Conservation (phyloP, 2,797 vertebrate species). For the Mionectes olivaceus region DNA sequence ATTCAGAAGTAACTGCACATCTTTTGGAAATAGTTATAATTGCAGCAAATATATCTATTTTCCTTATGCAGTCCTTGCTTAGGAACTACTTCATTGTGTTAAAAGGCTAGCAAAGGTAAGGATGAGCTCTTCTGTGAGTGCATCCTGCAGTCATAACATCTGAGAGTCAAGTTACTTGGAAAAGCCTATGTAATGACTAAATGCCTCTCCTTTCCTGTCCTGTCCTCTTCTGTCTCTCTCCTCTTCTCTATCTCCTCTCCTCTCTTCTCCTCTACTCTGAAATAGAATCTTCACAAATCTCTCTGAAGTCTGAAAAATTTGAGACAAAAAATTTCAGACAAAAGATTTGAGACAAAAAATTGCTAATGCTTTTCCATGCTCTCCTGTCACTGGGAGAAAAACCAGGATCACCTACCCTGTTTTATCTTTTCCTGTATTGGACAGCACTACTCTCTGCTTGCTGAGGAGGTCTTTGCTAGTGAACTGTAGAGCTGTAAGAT, state of each 20-base stretch:
- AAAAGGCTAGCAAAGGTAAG: background rate
- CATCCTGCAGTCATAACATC: background rate
- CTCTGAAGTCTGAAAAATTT: background rate
- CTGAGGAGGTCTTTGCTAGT: background rate
- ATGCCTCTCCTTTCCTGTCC: background rate
- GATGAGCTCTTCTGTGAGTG: background rate
- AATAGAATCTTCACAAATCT: background rate
- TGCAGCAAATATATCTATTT: background rate
- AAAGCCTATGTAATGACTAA: background rate
- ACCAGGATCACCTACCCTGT: background rate
- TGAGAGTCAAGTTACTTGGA: background rate
- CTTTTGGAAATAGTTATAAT: background rate
- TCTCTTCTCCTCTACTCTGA: background rate
- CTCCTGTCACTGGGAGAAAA: background rate
- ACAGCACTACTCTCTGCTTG: background rate
- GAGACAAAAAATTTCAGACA: background rate
- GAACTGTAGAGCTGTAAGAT: background rate
- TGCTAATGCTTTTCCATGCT: background rate
- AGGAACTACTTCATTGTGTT: background rate
- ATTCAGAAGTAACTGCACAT: background rate
- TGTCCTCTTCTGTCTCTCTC: accelerated
- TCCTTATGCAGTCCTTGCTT: background rate
- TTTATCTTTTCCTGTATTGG: background rate
- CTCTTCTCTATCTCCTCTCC: background rate
- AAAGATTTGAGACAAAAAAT: background rate